These are phyloP conservation scores for Bombus sylvicola DNA, from an alignment of 1,140 invertebrate species.

Conservation along the genomic window DNA sequence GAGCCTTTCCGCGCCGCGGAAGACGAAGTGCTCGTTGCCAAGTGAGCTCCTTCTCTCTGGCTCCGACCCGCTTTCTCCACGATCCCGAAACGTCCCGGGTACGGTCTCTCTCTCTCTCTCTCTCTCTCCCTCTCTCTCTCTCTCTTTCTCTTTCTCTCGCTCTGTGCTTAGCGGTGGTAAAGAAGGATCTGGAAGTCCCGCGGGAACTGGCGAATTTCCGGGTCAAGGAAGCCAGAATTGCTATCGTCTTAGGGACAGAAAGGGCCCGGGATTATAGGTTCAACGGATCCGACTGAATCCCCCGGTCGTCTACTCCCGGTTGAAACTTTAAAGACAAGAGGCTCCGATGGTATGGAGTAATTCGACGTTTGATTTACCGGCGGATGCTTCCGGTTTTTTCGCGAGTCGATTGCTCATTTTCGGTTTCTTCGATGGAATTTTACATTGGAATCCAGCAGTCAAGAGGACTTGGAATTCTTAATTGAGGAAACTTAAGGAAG, in stretches of 20 bases:
- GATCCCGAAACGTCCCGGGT: not conserved
- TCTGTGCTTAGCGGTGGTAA: slow-evolving; percentile 19
- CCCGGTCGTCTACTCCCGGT: slow-evolving; percentile 41
- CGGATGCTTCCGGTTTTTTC: not conserved
- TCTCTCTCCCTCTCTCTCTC: not conserved
- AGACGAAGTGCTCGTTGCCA: slow-evolving; percentile 56
- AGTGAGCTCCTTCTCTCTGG: slow-evolving; percentile 21
- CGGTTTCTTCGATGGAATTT: not conserved
- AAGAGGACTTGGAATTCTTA: not conserved
- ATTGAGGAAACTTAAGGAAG: not conserved
- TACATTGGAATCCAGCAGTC: not conserved
- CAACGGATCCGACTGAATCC: slow-evolving; percentile 60
- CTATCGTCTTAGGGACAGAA: slow-evolving; percentile 63
- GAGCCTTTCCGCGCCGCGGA: slow-evolving; percentile 21
- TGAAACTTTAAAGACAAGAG: slow-evolving; percentile 58
- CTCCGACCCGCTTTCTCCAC: not conserved
- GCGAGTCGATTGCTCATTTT: not conserved
- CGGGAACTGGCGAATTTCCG: slow-evolving; percentile 56
- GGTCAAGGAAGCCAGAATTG: slow-evolving; percentile 63
- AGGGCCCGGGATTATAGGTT: slow-evolving; percentile 62
- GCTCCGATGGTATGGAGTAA: slow-evolving; percentile 48
- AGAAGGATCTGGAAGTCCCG: slow-evolving; percentile 52
- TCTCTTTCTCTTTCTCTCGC: not conserved
- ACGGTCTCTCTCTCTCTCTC: too few species aligned
- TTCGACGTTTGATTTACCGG: slow-evolving; percentile 42